These are phyloP conservation scores for Catalaphyllia jardinei DNA, from an alignment of 64 coral and sea anemone species.

Conservation along the genomic window DNA sequence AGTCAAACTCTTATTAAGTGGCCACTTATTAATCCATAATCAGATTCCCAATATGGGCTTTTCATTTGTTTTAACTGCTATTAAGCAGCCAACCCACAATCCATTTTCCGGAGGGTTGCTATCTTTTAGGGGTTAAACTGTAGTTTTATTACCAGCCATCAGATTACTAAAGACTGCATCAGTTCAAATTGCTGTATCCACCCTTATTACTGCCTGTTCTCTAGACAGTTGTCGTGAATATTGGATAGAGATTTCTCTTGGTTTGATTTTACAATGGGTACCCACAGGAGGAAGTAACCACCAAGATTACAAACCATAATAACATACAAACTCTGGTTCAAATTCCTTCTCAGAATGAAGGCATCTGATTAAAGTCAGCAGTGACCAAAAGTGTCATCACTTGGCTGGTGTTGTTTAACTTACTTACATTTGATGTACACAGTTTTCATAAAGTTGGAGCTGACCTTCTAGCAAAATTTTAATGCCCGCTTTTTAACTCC, in stretches of 20 bases:
- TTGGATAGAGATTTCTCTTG: neutral
- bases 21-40: too few relatives aligned
- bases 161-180: constrained; percentile 51
- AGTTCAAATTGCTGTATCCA: constrained; percentile 4
- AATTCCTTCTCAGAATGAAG: constrained; percentile 35
- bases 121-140: too few relatives aligned
- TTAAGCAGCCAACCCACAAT: too few relatives aligned
- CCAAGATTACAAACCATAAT: constrained; percentile 37
- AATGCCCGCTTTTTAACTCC: too few relatives aligned
- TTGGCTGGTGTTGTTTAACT: neutral
- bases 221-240: constrained; percentile 4
- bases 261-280: constrained; percentile 46
- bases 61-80: too few relatives aligned
- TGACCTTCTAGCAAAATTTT: too few relatives aligned
- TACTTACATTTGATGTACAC: too few relatives aligned
- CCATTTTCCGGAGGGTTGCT: too few relatives aligned
- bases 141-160: constrained; percentile 22
- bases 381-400: constrained; percentile 32
- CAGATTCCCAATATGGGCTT: too few relatives aligned
- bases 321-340: constrained; percentile 20
- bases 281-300: neutral
- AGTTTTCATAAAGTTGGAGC: too few relatives aligned
- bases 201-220: constrained; percentile 35
- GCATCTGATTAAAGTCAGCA: neutral
- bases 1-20: too few relatives aligned